phyloP scores from a whole-genome alignment of 2,888 invertebrate species.

The Athalia rosae region DNA sequence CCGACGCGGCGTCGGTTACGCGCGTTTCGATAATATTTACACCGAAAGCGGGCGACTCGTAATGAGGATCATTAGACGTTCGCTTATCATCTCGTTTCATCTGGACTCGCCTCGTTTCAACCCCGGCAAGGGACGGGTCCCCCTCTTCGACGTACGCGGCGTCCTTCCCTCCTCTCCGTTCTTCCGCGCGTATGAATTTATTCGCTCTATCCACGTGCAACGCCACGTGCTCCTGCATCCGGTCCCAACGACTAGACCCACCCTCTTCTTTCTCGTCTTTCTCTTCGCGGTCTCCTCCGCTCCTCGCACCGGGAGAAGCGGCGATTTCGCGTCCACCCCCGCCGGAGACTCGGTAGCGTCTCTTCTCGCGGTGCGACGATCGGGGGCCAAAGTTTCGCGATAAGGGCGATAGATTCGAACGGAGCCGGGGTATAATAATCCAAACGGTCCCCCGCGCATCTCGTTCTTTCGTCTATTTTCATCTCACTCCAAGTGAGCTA shows the following conservation, averaged over 20 bases:
- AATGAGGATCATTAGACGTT: no score
- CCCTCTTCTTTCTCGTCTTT: not conserved
- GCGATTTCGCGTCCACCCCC: not conserved
- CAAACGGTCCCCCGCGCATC: constrained; percentile 23
- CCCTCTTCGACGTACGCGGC: not conserved
- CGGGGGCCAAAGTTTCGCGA: not conserved
- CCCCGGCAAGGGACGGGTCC: not conserved
- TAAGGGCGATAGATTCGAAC: not conserved
- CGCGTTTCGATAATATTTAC: no score
- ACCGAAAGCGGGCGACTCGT: no score
- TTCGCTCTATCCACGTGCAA: constrained; percentile 14
- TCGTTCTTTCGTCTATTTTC: constrained; percentile 66
- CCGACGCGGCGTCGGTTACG: no score
- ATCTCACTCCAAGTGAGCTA: constrained; percentile 64
- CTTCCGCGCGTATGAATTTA: constrained; percentile 11
- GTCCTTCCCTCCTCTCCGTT: no score
- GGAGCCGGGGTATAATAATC: not conserved
- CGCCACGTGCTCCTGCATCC: constrained; percentile 29
- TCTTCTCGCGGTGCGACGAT: not conserved
- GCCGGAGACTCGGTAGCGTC: not conserved
- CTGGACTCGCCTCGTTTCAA: not conserved
- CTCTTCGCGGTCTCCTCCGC: not conserved
- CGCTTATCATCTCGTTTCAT: constrained; percentile 2
- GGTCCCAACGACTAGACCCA: not conserved
- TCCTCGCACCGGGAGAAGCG: not conserved